phyloP scores from a whole-genome alignment of 2,888 invertebrate genomes.

The Habroteleia sp. region DNA sequence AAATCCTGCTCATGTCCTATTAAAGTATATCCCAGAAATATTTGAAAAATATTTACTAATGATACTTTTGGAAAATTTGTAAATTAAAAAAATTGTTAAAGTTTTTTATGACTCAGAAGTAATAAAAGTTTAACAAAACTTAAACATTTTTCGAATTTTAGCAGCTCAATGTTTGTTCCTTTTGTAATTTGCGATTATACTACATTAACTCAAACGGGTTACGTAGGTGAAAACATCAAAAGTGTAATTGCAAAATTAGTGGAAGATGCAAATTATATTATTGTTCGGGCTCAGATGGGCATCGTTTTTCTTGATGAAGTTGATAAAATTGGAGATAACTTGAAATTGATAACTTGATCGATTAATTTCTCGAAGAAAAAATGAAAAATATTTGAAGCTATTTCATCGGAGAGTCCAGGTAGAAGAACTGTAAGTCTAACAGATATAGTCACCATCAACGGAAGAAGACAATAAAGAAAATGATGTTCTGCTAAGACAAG shows the following conservation, averaged over 20 bases:
- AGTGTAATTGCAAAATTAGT: constrained; percentile 97
- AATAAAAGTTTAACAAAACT: too few relatives aligned
- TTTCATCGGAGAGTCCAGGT: constrained; percentile 88
- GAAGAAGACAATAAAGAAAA: constrained; percentile 92
- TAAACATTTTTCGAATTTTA: too few relatives aligned
- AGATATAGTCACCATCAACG: constrained; percentile 88
- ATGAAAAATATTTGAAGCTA: constrained; percentile 95
- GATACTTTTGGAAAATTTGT: too few relatives aligned
- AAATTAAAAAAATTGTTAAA: too few relatives aligned
- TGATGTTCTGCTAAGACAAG: constrained; percentile 90
- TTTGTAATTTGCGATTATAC: constrained; percentile 99
- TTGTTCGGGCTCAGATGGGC: constrained; percentile 98
- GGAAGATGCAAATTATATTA: constrained; percentile 98
- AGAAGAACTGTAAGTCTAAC: constrained; percentile 90
- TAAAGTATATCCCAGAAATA: too few relatives aligned
- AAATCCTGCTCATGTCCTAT: too few relatives aligned
- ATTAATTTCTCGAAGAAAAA: constrained; percentile 83
- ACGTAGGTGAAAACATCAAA: constrained; percentile 99
- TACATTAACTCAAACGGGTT: constrained; percentile 96
- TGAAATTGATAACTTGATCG: constrained; percentile 98
- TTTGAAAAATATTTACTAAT: too few relatives aligned
- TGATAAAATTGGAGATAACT: constrained; percentile 99
- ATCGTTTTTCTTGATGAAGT: constrained; percentile 99
- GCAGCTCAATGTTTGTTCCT: constrained; percentile 97
- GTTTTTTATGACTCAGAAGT: too few relatives aligned